These are phyloP conservation scores for Agriopis marginaria DNA, from an alignment of 2,888 invertebrate species.

Conservation along the genomic window DNA sequence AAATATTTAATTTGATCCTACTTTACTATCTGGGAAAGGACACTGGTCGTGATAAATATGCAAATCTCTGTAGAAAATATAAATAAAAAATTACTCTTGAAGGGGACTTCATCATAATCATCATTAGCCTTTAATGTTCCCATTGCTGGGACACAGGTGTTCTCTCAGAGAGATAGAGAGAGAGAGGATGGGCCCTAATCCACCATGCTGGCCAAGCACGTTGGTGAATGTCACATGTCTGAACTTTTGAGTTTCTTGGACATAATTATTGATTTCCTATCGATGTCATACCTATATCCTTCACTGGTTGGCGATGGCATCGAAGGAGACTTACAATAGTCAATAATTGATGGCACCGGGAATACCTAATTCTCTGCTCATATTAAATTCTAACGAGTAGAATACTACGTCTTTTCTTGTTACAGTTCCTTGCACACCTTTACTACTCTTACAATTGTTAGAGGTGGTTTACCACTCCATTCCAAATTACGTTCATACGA, in stretches of 20 bases:
- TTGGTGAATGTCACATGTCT: too few species aligned
- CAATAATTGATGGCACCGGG: too few species aligned
- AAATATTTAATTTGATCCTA: constrained; percentile 61
- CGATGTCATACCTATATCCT: too few species aligned
- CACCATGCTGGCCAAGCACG: too few species aligned
- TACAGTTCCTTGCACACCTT: constrained; percentile 13
- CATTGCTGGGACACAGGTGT: too few species aligned
- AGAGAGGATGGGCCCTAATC: too few species aligned
- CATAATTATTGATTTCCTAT: too few species aligned
- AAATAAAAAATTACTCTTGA: neutral
- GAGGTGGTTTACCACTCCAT: constrained; percentile 21
- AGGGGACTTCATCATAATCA: neutral
- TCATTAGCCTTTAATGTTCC: too few species aligned
- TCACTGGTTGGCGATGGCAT: too few species aligned
- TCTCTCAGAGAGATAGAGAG: too few species aligned
- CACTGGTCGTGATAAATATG: neutral
- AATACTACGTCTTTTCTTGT: neutral
- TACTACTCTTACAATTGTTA: neutral
- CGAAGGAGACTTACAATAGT: too few species aligned
- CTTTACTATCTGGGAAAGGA: constrained; percentile 11
- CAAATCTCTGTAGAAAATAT: neutral
- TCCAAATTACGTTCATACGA: constrained; percentile 29
- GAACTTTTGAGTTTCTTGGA: too few species aligned
- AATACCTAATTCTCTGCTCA: neutral
- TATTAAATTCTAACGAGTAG: neutral